Percentiles rank a stretch among this genome's conserved stretches.
Conservation (phyloP, 2,113 vertebrate species). For the Ammodytes dubius region DNA sequence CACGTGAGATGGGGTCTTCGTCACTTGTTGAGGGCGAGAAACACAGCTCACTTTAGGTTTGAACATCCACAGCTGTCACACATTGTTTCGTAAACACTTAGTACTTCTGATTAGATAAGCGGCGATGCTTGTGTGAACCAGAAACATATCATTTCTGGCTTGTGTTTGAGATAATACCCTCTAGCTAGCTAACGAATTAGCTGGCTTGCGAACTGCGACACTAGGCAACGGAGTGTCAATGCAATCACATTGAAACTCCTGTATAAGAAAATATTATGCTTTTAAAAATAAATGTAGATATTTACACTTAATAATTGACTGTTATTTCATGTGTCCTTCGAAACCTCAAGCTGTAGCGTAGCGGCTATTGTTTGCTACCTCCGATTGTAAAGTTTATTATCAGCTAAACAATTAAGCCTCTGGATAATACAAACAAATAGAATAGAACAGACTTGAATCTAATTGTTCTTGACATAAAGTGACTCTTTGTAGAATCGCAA, state of each 20-base stretch:
- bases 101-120: background rate
- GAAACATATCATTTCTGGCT: accelerated
- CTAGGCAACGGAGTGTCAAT: background rate
- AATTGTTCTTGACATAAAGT: too few relatives aligned
- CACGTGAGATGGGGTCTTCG: constrained; percentile 74
- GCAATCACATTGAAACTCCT: background rate
- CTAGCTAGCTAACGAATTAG: constrained; percentile 21
- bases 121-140: background rate
- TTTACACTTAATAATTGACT: background rate
- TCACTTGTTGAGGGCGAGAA: constrained; percentile 62
- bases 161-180: too few relatives aligned
- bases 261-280: too few relatives aligned
- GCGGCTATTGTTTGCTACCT: background rate
- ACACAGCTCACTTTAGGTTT: constrained; percentile 63
- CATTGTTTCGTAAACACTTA: accelerated
- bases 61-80: background rate
- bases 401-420: background rate
- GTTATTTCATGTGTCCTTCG: background rate
- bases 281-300: too few relatives aligned
- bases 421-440: background rate
- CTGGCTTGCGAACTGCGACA: constrained; percentile 27
- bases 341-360: accelerated
- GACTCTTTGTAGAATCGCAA: too few relatives aligned
- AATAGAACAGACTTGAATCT: too few relatives aligned
- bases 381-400: too few relatives aligned